Evolutionary conservation across 1,140 invertebrate species (phyloP).

Genomic region (Drosophila lacteicornis): DNA sequence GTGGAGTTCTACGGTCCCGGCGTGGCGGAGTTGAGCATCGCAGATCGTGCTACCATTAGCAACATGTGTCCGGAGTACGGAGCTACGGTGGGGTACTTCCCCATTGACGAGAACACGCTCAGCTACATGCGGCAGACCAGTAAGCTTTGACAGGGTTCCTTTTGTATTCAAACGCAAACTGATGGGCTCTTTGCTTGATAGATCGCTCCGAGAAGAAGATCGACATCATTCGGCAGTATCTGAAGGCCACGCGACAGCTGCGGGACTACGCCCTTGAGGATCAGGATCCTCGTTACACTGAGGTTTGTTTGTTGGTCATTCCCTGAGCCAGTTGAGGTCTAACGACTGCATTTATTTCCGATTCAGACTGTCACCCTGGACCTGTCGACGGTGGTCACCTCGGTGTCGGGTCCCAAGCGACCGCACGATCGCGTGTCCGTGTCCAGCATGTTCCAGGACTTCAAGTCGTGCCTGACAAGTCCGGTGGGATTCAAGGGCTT

Average conservation of each 20-base stretch:
- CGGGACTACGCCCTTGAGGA: constrained; percentile 91
- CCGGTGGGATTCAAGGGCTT: constrained; percentile 98
- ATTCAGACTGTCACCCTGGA: constrained; percentile 93
- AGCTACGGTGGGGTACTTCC: constrained; percentile 98
- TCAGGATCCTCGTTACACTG: constrained; percentile 94
- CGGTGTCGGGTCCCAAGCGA: constrained; percentile 97
- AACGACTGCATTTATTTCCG: neutral
- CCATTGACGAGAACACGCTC: constrained; percentile 95
- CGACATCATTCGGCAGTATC: constrained; percentile 93
- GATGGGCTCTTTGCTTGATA: constrained; percentile 80
- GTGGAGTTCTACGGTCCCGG: constrained; percentile 99
- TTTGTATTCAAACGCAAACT: neutral
- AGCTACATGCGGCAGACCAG: constrained; percentile 95
- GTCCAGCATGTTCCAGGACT: constrained; percentile 95
- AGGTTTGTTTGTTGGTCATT: constrained; percentile 85
- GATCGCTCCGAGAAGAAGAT: constrained; percentile 94
- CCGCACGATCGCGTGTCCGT: constrained; percentile 98
- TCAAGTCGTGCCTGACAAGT: constrained; percentile 92
- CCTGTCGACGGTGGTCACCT: constrained; percentile 95
- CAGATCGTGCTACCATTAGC: constrained; percentile 96
- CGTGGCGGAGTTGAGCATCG: constrained; percentile 95
- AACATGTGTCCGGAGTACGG: constrained; percentile 99
- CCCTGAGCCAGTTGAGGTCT: too few relatives aligned
- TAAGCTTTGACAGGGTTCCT: constrained; percentile 83
- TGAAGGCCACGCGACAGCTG: constrained; percentile 92